Evolutionary conservation across 2,113 vertebrate genomes (phyloP), one percentile per base, ranked within the genome.

Genomic region (Cololabis saira): DNA sequence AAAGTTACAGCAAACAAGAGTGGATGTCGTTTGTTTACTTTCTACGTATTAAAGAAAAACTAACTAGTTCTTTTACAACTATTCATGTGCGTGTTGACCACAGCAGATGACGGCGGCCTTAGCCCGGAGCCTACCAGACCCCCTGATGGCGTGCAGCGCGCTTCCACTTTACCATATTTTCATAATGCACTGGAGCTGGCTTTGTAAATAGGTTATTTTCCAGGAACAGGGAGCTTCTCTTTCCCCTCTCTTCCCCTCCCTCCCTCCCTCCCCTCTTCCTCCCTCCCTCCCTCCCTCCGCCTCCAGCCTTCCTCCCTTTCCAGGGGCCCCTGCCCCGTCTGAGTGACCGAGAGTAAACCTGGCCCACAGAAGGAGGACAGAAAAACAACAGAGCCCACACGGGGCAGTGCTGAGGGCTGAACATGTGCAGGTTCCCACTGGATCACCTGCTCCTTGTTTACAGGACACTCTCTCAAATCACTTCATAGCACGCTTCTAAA

Each of bases 271-370:
- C 18, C 12, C 43, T 47, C 40, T 13, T 11, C 37, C 19, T 62
- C 68, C 81, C 72, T 55, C n/a, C n/a, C n/a, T n/a, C n/a, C 13
- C 33, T 13, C 58, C 19, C 3, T 49, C n/a, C 13, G 10, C 48
- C 19, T 48, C 37, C 18, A 14, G 48, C 51, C 40, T 13, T 11
- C 40, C 19, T 63, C 68, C 81, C 72, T 55, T 78, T 81, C 52
- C 48, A 68, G 67, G 78, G 82, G 64, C 74, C 61, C 74, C 61
- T 74, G 53, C 44, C 5, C 54, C 15, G 37, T 55, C 67, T 7
- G 15, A 58, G 64, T 92, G 91, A 92, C 91, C 88, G 83, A 81
- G 60, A 93, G 86, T 92, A 90, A 83, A 92, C 89, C 85, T 86
- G n/a, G 16, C n/a, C 15, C 5, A 3, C 42, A 43, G 42, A 43